phyloP scores from a whole-genome alignment of 1,140 invertebrate genomes.

The Heliconius himera region DNA sequence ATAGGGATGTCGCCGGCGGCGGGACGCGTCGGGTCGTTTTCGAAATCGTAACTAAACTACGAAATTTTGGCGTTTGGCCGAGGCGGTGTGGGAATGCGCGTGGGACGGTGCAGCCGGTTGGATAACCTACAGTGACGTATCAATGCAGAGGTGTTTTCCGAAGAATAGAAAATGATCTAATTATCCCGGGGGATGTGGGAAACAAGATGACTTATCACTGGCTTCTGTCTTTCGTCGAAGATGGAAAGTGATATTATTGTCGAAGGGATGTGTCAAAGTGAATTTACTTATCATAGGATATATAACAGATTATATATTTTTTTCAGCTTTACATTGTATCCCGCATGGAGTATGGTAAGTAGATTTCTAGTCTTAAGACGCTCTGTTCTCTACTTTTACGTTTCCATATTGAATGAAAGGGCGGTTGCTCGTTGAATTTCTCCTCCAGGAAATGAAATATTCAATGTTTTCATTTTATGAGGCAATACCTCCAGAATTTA shows the following conservation, averaged over 20 bases:
- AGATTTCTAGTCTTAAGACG: background rate
- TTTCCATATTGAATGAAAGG: no score
- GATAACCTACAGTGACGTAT: constrained; percentile 70
- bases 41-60: constrained; percentile 81
- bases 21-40: constrained; percentile 80
- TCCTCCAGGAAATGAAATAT: no score
- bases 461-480: no score
- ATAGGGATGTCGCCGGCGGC: constrained; percentile 74
- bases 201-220: constrained; percentile 3
- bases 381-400: background rate
- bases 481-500: no score
- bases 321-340: background rate
- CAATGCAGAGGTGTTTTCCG: constrained; percentile 79
- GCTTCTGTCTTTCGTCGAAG: background rate
- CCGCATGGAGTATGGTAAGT: no score
- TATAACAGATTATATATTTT: background rate
- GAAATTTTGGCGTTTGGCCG: constrained; percentile 73
- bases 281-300: background rate
- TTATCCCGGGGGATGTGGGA: constrained; percentile 23
- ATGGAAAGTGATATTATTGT: background rate
- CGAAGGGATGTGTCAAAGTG: background rate
- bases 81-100: constrained; percentile 73
- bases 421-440: no score
- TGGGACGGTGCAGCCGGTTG: constrained; percentile 71
- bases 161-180: constrained; percentile 77